Percentiles rank a stretch among this genome's conserved stretches.
Conservation (phyloP, 2,888 invertebrate genomes). For the Chloroclysta siterata region DNA sequence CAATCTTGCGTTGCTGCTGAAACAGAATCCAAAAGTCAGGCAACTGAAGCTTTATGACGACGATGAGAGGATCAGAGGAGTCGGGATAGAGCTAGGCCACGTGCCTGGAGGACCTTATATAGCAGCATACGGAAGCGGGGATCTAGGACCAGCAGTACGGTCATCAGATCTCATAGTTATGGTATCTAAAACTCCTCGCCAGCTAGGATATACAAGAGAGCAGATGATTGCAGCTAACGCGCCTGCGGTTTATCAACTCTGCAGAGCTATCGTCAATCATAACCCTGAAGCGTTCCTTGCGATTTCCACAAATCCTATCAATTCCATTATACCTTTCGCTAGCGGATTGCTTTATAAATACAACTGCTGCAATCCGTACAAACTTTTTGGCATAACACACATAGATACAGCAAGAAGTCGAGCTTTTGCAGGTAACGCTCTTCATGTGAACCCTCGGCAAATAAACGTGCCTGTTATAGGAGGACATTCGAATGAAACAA, state of each 20-base stretch:
- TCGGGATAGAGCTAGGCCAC: constrained; percentile 57
- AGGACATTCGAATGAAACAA: constrained; percentile 68
- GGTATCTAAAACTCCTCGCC: constrained; percentile 55
- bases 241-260: constrained; percentile 55
- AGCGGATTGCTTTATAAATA: constrained; percentile 58
- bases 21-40: constrained; percentile 58
- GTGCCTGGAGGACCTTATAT: constrained; percentile 60
- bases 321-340: constrained; percentile 66
- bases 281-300: constrained; percentile 64
- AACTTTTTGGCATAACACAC: constrained; percentile 66
- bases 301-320: constrained; percentile 65
- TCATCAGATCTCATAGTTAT: constrained; percentile 59
- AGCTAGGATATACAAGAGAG: constrained; percentile 51
- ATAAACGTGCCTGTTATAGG: constrained; percentile 66
- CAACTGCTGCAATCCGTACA: constrained; percentile 61
- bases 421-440: constrained; percentile 51
- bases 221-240: constrained; percentile 65
- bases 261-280: constrained; percentile 55
- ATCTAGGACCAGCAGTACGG: constrained; percentile 52
- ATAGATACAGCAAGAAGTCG: constrained; percentile 61
- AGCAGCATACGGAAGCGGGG: constrained; percentile 48
- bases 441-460: constrained; percentile 52
- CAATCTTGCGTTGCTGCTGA: constrained; percentile 61
- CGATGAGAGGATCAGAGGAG: constrained; percentile 53
- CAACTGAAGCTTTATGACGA: constrained; percentile 62